Evolutionary conservation across 2,113 vertebrate genomes (phyloP).

Genomic region (Sprattus sprattus): DNA sequence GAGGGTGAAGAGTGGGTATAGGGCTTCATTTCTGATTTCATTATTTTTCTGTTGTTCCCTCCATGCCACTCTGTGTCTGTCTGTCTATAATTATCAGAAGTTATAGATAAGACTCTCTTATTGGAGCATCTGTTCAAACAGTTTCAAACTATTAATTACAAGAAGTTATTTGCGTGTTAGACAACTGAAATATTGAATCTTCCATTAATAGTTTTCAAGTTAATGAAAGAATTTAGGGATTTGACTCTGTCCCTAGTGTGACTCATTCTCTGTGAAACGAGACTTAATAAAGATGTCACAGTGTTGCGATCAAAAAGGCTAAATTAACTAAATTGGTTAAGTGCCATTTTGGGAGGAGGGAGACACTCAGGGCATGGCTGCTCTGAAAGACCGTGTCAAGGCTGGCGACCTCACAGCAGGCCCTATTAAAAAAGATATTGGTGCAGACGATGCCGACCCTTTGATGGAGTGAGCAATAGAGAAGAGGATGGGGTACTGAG

Average conservation of each 20-base stretch:
- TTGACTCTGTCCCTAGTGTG: not conserved
- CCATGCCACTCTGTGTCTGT: too few relatives aligned
- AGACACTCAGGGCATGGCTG: not conserved
- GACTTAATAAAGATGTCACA: not conserved
- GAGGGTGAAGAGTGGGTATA: too few relatives aligned
- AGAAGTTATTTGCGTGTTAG: not conserved
- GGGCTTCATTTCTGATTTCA: too few relatives aligned
- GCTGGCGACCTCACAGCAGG: not conserved
- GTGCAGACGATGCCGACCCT: not conserved
- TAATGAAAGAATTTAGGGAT: constrained; percentile 4
- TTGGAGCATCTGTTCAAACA: too few relatives aligned
- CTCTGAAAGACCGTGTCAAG: not conserved
- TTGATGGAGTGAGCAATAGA: not conserved
- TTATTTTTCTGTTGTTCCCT: too few relatives aligned
- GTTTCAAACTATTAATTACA: not conserved
- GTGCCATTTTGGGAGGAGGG: not conserved
- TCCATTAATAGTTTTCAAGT: not conserved
- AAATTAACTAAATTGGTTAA: not conserved
- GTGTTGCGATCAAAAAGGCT: not conserved
- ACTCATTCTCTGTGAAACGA: not conserved
- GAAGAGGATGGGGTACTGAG: not conserved
- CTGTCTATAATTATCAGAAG: too few relatives aligned
- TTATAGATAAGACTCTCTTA: too few relatives aligned
- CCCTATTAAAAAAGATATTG: not conserved
- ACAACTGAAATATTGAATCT: not conserved